phyloP scores from a whole-genome alignment of 2,888 invertebrate species.

The Acrobasis suavella region DNA sequence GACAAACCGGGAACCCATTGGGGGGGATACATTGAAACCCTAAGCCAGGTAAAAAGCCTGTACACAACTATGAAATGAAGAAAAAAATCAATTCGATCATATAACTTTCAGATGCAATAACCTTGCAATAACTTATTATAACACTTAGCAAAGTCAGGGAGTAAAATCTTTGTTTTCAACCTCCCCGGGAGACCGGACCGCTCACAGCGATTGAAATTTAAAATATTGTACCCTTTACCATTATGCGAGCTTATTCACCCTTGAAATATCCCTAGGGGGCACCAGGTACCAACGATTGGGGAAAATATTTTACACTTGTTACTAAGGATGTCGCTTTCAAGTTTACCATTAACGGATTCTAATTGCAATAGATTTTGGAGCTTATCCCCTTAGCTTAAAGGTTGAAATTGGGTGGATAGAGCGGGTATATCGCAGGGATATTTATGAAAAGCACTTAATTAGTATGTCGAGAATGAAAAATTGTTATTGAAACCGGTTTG shows the following conservation, averaged over 20 bases:
- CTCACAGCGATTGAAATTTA: constrained; percentile 83
- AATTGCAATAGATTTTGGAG: constrained; percentile 44
- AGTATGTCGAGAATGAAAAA: constrained; percentile 81
- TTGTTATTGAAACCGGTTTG: constrained; percentile 80
- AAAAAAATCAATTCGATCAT: not conserved
- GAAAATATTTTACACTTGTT: constrained; percentile 83
- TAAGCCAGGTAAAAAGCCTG: too few species aligned
- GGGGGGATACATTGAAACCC: too few species aligned
- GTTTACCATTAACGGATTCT: constrained; percentile 54
- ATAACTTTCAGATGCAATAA: constrained; percentile 60
- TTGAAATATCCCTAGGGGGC: constrained; percentile 83
- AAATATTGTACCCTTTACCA: constrained; percentile 83
- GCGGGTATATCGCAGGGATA: constrained; percentile 51
- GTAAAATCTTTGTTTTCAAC: constrained; percentile 74
- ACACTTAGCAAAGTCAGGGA: constrained; percentile 73
- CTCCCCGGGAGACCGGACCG: constrained; percentile 72
- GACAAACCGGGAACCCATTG: too few species aligned
- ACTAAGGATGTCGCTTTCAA: constrained; percentile 79
- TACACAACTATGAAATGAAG: not conserved
- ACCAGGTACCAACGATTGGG: constrained; percentile 81
- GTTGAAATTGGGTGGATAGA: constrained; percentile 39
- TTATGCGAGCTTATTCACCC: constrained; percentile 83
- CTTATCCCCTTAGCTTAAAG: constrained; percentile 46
- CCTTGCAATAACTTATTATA: constrained; percentile 71
- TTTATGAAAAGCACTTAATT: constrained; percentile 81